These are phyloP conservation scores for Artemia sinica DNA, from an alignment of 2,888 invertebrate genomes.

Conservation along the genomic window DNA sequence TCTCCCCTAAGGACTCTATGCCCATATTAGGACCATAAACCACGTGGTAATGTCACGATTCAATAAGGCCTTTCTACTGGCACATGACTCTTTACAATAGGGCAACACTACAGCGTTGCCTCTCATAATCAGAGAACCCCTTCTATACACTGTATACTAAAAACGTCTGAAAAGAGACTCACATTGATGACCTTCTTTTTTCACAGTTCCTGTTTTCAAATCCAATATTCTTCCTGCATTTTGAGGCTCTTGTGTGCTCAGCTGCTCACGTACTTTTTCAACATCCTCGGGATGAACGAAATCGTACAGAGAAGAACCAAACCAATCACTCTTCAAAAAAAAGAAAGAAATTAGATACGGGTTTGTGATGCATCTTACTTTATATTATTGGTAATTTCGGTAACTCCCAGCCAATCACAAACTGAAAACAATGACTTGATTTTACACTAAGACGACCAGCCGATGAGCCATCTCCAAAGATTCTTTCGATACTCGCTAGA, in stretches of 20 bases:
- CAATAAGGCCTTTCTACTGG: no score
- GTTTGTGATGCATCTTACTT: no score
- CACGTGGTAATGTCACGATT: no score
- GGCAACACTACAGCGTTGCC: neutral
- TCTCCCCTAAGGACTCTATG: no score
- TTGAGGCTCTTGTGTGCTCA: constrained; percentile 90
- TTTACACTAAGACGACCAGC: no score
- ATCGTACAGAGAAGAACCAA: constrained; percentile 83
- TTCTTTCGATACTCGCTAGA: no score
- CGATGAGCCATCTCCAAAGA: no score
- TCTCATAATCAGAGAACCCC: neutral
- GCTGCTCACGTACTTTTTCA: constrained; percentile 87
- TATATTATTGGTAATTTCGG: no score
- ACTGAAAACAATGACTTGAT: no score
- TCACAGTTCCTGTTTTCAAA: constrained; percentile 94
- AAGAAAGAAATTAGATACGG: constrained; percentile 25
- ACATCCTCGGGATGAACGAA: constrained; percentile 95
- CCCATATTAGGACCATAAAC: no score
- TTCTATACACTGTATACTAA: neutral
- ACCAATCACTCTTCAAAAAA: constrained; percentile 67
- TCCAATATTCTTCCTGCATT: constrained; percentile 89
- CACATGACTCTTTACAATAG: no score
- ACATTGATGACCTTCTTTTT: constrained; percentile 97
- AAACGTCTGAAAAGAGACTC: constrained; percentile 32
- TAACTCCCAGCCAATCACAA: no score